Evolutionary conservation across 2,888 invertebrate species (phyloP), one percentile per base, ranked within the genome.

Genomic region (Agrotis clavis): DNA sequence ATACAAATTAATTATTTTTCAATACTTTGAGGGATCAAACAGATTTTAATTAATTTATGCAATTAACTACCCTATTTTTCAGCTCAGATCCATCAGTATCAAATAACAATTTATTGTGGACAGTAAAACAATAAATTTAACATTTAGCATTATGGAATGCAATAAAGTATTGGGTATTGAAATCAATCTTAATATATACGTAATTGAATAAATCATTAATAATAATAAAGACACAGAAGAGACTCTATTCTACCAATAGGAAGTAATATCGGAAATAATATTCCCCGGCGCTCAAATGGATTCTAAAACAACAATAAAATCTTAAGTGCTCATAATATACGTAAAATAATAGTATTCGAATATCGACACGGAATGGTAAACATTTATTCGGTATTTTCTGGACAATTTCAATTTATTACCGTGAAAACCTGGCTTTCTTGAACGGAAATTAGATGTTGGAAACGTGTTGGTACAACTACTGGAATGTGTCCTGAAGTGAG

Each of bases 231-330:
- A 19, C 11, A 11, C 5, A 47, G 1, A 50, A 62, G 16, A 60
- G 60, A 64, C 7, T n/a, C 25, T n/a, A 18, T 25, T n/a, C 61
- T 35, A 72, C 63, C 50, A 57, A 50, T 25, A 61, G 41, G 25
- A 59, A 59, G 21, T 57, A 47, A 59, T 62, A 75, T 61, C 18
- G 47, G 21, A 67, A 60, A 64, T 41, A 25, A 16, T 51, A 50
- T 47, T 64, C 51, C 48, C 21, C 21, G 21, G 18, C 18, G 16
- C 35, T 74, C 16, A 19, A 74, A 82, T 72, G 67, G 67, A 60
- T 65, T 30, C 59, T 57, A 14, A 76, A 74, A 54, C 50, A 57
- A 50, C 72, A 48, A 71, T 83, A 83, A 82, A 83, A 83, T 77
- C 51, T 80, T 80, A 62, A 77, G 77, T 71, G 66, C 60, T 41